Percentiles rank a stretch among this genome's conserved stretches.
phyloP scores from a whole-genome alignment of 2,113 vertebrate genomes.

The Spea multiplicata region DNA sequence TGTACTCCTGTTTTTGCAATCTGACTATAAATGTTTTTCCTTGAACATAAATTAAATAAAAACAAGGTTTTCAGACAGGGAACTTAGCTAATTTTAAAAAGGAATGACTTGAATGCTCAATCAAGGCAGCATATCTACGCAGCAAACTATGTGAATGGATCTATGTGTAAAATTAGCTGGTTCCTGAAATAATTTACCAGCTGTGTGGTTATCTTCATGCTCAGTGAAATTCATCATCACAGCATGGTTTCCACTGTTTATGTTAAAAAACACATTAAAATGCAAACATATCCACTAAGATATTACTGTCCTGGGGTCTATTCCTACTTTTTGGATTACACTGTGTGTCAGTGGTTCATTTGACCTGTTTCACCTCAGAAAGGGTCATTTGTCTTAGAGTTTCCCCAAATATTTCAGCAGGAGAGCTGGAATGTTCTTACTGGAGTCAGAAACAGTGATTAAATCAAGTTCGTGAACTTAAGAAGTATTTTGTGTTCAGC shows the following conservation, averaged over 20 bases:
- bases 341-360: constrained; percentile 12
- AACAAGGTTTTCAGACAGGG: background rate
- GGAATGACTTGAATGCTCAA: too few relatives aligned
- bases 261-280: background rate
- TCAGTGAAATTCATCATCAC: background rate
- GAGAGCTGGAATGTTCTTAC: constrained; percentile 13
- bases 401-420: constrained; percentile 8
- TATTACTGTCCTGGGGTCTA: constrained; percentile 24
- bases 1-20: too few relatives aligned
- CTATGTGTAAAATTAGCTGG: constrained; percentile 16
- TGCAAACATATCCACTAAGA: constrained; percentile 22
- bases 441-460: background rate
- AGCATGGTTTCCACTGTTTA: background rate
- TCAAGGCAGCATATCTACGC: too few relatives aligned
- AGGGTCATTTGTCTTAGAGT: constrained; percentile 10
- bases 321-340: constrained; percentile 11
- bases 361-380: constrained; percentile 24
- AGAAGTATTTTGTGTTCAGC: background rate
- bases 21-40: too few relatives aligned
- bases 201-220: constrained; percentile 23
- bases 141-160: too few relatives aligned
- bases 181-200: constrained; percentile 27
- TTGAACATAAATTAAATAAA: too few relatives aligned
- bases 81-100: too few relatives aligned
- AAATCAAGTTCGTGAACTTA: constrained; percentile 18